Conservation (phyloP, 2,797 vertebrate genomes). For the Sorex maritimensis region DNA sequence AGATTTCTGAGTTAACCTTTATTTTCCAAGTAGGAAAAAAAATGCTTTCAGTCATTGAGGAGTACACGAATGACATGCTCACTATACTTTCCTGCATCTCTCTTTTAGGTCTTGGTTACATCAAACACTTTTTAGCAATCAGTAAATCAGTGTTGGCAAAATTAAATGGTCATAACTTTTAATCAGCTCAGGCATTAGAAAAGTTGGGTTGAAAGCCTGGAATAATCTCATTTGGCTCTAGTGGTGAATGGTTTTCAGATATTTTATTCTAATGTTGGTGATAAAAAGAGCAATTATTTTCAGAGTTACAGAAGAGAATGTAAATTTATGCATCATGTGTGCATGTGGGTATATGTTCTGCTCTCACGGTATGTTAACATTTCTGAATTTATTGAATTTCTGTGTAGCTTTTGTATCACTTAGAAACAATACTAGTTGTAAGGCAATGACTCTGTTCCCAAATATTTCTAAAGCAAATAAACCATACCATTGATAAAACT, state of each 20-base stretch:
- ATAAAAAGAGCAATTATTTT: constrained; percentile 60
- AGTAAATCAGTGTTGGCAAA: constrained; percentile 71
- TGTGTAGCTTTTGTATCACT: constrained; percentile 73
- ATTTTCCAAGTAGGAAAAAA: constrained; percentile 53
- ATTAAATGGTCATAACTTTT: constrained; percentile 77
- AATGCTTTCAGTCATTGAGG: background rate
- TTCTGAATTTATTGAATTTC: constrained; percentile 70
- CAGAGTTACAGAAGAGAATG: constrained; percentile 68
- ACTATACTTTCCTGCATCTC: constrained; percentile 49
- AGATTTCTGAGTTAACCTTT: background rate
- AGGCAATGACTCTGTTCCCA: constrained; percentile 50
- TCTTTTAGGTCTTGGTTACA: constrained; percentile 54
- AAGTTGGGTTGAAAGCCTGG: constrained; percentile 66
- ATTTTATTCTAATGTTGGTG: constrained; percentile 73
- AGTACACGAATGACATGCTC: background rate
- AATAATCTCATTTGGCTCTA: constrained; percentile 76
- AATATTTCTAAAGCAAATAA: constrained; percentile 60
- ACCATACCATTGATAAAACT: background rate
- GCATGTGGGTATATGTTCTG: constrained; percentile 60
- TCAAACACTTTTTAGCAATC: constrained; percentile 46
- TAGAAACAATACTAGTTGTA: constrained; percentile 57
- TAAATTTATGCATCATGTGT: constrained; percentile 50
- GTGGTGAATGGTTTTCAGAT: constrained; percentile 73
- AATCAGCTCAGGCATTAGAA: constrained; percentile 72
- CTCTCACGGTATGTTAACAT: constrained; percentile 67